Percentiles rank a stretch among this genome's conserved stretches.
phyloP scores from a whole-genome alignment of 2,888 invertebrate species.

The Eurois occulta region DNA sequence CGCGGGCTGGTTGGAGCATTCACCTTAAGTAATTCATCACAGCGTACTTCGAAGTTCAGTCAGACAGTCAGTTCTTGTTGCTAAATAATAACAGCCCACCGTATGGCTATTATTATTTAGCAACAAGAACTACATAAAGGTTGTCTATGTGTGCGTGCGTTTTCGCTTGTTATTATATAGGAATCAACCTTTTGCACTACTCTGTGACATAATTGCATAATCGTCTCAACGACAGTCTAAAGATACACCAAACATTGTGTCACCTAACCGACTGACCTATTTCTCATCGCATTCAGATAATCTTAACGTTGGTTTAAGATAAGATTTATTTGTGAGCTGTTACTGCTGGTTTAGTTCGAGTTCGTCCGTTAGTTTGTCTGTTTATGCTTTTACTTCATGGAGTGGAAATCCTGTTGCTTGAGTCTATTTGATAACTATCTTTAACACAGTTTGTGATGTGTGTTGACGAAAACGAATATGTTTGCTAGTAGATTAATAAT shows the following conservation, averaged over 20 bases:
- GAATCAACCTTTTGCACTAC: neutral
- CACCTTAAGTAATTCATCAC: too few species aligned
- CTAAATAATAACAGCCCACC: too few species aligned
- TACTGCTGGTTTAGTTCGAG: slow-evolving; percentile 5
- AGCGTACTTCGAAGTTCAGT: too few species aligned
- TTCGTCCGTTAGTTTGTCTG: slow-evolving; percentile 16
- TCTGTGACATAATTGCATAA: slow-evolving; percentile 61
- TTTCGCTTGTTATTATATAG: neutral
- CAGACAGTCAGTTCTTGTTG: too few species aligned
- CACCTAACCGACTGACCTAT: slow-evolving; percentile 61
- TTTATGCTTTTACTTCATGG: neutral
- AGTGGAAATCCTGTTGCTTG: slow-evolving; percentile 14
- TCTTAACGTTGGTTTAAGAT: slow-evolving; percentile 59
- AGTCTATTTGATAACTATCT: neutral
- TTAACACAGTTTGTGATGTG: neutral
- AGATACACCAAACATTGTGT: slow-evolving; percentile 66
- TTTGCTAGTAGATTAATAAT: neutral
- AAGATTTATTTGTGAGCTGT: slow-evolving; percentile 51
- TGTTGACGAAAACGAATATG: neutral
- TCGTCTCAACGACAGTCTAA: slow-evolving; percentile 53
- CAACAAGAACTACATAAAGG: neutral
- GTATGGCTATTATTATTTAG: neutral
- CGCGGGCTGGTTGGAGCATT: too few species aligned
- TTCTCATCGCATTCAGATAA: slow-evolving; percentile 51
- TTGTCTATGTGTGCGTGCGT: neutral